A percentile compares a stretch with the other conserved stretches of the same genome.
phyloP scores from a whole-genome alignment of 2,888 invertebrate genomes.

The Dascillus cervinus region DNA sequence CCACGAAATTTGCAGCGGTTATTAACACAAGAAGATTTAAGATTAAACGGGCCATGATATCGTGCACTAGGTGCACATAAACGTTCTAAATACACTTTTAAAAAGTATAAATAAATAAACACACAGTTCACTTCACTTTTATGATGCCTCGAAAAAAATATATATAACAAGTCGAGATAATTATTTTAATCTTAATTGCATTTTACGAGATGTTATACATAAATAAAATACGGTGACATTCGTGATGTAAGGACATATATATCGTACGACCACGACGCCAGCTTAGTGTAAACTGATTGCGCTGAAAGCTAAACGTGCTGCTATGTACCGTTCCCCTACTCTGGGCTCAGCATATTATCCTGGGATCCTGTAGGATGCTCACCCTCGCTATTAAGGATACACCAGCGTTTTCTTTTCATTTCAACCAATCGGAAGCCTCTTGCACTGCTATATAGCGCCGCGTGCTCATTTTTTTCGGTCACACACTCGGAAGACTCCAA shows the following conservation, averaged over 20 bases:
- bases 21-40: constrained; percentile 11
- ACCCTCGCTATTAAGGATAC: constrained; percentile 20
- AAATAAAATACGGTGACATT: constrained; percentile 20
- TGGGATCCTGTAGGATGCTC: constrained; percentile 31
- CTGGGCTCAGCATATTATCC: constrained; percentile 25
- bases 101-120: constrained; percentile 7
- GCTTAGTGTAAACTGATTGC: constrained; percentile 28
- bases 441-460: constrained; percentile 4
- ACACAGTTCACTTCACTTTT: constrained; percentile 19
- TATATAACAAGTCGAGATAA: too few species aligned
- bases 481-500: too few species aligned
- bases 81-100: too few species aligned
- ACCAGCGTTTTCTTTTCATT: constrained; percentile 6
- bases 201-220: not conserved
- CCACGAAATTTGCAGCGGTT: constrained; percentile 11
- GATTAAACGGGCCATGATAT: constrained; percentile 7
- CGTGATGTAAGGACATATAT: constrained; percentile 14
- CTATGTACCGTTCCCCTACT: constrained; percentile 34
- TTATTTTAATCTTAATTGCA: too few species aligned
- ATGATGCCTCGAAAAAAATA: too few species aligned
- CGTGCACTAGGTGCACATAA: constrained; percentile 1
- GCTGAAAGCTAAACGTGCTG: constrained; percentile 27
- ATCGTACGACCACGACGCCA: constrained; percentile 21
- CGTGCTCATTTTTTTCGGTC: too few species aligned
- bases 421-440: constrained; percentile 9